These are phyloP conservation scores for Tinea pellionella DNA, from an alignment of 2,888 invertebrate genomes.

Conservation along the genomic window DNA sequence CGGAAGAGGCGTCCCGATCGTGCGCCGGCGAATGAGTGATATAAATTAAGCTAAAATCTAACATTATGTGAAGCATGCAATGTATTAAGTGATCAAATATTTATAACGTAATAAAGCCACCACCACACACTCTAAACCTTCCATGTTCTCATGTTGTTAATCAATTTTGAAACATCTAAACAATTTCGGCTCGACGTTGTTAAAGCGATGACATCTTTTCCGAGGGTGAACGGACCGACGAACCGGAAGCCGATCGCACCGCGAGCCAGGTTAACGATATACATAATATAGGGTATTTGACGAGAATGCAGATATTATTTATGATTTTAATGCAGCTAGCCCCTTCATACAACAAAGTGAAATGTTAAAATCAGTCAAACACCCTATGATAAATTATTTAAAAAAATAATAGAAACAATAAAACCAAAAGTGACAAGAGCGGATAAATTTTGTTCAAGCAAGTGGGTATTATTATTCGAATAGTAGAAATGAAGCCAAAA, in stretches of 20 bases:
- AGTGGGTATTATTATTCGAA: slow-evolving; percentile 56
- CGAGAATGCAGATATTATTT: neutral
- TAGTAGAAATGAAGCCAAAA: slow-evolving; percentile 59
- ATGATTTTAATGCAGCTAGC: too few species aligned
- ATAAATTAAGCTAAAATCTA: neutral
- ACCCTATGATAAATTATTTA: neutral
- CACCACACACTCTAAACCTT: slow-evolving; percentile 70
- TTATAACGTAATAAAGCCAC: slow-evolving; percentile 44
- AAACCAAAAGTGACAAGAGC: slow-evolving; percentile 57
- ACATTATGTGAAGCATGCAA: slow-evolving; percentile 57
- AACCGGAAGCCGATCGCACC: slow-evolving; percentile 62
- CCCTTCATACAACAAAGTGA: too few species aligned
- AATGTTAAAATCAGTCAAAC: neutral
- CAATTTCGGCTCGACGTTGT: slow-evolving; percentile 26
- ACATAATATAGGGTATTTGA: neutral
- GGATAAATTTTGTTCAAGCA: slow-evolving; percentile 43
- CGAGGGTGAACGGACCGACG: slow-evolving; percentile 24
- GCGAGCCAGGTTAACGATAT: slow-evolving; percentile 44
- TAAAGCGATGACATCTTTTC: slow-evolving; percentile 18
- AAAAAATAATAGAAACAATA: slow-evolving; percentile 46
- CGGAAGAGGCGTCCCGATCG: too few species aligned
- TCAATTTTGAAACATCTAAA: slow-evolving; percentile 52
- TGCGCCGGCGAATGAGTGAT: too few species aligned
- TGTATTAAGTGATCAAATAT: slow-evolving; percentile 51
- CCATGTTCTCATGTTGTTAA: slow-evolving; percentile 39